phyloP scores from a whole-genome alignment of 1,140 invertebrate genomes.

The Lordiphosa clarofinis region DNA sequence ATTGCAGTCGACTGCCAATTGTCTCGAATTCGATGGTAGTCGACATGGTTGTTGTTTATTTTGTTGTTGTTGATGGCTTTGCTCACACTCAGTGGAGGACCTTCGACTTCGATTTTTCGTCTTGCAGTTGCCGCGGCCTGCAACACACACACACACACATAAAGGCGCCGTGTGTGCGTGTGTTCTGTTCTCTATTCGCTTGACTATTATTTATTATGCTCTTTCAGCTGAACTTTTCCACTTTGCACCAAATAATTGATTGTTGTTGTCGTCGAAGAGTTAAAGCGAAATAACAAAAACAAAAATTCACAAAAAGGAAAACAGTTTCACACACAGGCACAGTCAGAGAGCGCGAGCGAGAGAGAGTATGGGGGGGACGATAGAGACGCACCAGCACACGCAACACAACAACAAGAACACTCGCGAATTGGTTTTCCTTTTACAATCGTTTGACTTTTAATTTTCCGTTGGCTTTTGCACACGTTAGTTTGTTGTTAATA shows the following conservation, averaged over 20 bases:
- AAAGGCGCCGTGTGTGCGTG: constrained; percentile 27
- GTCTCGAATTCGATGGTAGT: constrained; percentile 67
- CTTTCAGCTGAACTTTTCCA: constrained; percentile 30
- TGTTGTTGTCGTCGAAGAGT: constrained; percentile 15
- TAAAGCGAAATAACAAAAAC: constrained; percentile 8
- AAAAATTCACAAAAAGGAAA: constrained; percentile 27
- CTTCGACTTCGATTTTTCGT: constrained; percentile 48
- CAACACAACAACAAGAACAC: constrained; percentile 24
- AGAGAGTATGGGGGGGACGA: constrained; percentile 13
- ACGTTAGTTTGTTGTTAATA: too few species aligned
- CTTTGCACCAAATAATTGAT: constrained; percentile 20
- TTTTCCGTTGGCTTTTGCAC: not conserved
- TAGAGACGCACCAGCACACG: constrained; percentile 21
- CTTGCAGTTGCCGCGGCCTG: constrained; percentile 39
- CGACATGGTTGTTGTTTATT: constrained; percentile 39
- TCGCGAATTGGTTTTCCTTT: constrained; percentile 27
- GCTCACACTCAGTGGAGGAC: not conserved
- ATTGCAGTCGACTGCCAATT: constrained; percentile 84
- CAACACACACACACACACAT: constrained; percentile 37
- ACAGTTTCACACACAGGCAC: constrained; percentile 13
- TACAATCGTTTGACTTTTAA: constrained; percentile 3
- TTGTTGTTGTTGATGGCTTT: constrained; percentile 9
- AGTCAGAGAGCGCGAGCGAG: constrained; percentile 30
- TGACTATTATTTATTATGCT: constrained; percentile 21
- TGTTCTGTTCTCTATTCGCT: constrained; percentile 7